These are phyloP conservation scores for Myodes glareolus DNA, from an alignment of 2,113 vertebrate genomes.

Conservation along the genomic window DNA sequence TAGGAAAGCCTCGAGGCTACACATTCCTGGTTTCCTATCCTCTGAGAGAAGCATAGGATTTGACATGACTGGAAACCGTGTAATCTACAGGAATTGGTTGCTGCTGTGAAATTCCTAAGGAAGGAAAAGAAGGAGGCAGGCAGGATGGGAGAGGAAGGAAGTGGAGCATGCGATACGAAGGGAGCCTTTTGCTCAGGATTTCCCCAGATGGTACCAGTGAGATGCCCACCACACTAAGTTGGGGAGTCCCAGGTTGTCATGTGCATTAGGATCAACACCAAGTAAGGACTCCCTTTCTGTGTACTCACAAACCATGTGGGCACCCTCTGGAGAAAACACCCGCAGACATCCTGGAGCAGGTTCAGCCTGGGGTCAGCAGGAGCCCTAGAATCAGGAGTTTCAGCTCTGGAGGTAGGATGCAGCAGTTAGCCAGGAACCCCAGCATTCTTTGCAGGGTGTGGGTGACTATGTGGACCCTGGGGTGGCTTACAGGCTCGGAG, in stretches of 20 bases:
- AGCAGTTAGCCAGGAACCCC: neutral
- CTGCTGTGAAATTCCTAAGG: neutral
- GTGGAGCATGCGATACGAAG: too few relatives aligned
- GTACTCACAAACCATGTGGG: rapidly evolving
- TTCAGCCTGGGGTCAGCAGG: neutral
- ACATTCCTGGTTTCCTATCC: rapidly evolving
- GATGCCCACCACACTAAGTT: neutral
- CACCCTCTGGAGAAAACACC: neutral
- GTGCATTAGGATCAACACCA: neutral
- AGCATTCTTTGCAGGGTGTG: too few relatives aligned
- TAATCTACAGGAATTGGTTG: neutral
- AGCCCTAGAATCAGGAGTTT: neutral
- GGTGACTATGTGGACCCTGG: neutral
- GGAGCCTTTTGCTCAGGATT: neutral
- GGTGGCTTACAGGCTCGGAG: neutral
- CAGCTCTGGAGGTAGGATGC: neutral
- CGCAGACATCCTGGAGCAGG: neutral
- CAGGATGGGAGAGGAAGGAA: neutral
- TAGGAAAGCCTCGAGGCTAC: rapidly evolving
- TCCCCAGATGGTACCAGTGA: neutral
- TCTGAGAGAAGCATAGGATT: neutral
- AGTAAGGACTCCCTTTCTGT: neutral
- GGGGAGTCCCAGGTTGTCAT: neutral
- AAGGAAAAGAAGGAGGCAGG: neutral
- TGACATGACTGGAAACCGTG: neutral